Percentiles rank a stretch among this genome's conserved stretches.
Conservation (phyloP, 2,113 vertebrate genomes). For the Carassius carassius region DNA sequence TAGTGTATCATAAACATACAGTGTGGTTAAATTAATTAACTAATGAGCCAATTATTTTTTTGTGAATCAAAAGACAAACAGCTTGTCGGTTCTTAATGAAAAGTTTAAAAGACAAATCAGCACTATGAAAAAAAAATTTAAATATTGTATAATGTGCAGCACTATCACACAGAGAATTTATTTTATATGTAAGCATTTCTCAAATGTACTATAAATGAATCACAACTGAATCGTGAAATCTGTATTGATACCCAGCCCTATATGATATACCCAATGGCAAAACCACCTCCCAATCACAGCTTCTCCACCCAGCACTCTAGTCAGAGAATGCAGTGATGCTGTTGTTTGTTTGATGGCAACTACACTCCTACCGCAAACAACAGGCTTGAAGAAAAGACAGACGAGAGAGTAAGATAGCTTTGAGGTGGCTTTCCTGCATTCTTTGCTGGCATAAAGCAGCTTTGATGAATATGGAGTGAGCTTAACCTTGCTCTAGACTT, state of each 20-base stretch:
- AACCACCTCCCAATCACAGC: neutral
- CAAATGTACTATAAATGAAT: neutral
- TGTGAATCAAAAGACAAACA: neutral
- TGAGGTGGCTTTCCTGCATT: conserved; percentile 51
- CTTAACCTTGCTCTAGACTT: conserved; percentile 4
- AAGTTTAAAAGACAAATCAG: neutral
- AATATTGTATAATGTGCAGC: neutral
- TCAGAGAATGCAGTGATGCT: neutral
- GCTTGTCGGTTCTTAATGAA: neutral
- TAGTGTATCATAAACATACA: no score
- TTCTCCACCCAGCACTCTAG: neutral
- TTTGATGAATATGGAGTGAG: conserved; percentile 46
- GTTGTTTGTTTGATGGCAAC: neutral
- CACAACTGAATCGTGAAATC: neutral
- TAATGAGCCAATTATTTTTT: neutral
- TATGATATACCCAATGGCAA: neutral
- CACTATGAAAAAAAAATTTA: neutral
- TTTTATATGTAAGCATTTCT: neutral
- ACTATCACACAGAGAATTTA: neutral
- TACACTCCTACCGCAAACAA: neutral
- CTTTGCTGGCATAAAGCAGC: conserved; percentile 56
- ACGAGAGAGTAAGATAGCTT: neutral
- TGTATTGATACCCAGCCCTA: neutral
- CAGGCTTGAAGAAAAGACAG: conserved; percentile 16
- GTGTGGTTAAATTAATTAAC: neutral